phyloP scores from a whole-genome alignment of 2,113 vertebrate genomes.

The Ammospiza nelsoni region DNA sequence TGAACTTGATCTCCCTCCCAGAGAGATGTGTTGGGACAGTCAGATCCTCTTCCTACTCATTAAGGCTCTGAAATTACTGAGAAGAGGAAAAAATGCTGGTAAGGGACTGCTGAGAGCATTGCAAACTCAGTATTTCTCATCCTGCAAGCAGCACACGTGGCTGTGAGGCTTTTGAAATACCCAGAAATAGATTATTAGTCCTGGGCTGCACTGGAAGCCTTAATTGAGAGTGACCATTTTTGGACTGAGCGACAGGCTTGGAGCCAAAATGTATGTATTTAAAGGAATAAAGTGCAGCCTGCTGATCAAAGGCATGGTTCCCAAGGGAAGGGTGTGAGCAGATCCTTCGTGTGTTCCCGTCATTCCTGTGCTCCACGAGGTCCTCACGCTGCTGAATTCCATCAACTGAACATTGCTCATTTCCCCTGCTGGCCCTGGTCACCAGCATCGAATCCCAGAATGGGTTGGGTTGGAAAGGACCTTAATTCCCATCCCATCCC shows the following conservation, averaged over 20 bases:
- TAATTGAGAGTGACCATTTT: background rate
- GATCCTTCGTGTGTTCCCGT: background rate
- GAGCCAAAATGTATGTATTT: slow-evolving; percentile 24
- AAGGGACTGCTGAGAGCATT: background rate
- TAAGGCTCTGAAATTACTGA: background rate
- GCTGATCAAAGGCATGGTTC: background rate
- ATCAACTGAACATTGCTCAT: fast-evolving
- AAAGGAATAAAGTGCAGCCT: background rate
- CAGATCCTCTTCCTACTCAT: background rate
- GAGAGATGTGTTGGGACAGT: background rate
- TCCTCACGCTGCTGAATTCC: fast-evolving
- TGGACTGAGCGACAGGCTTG: background rate
- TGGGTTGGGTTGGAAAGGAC: background rate
- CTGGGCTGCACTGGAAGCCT: background rate
- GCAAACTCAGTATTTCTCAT: background rate
- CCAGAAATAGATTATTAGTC: background rate
- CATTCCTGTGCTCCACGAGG: background rate
- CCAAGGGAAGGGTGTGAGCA: background rate
- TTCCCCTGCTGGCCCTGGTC: background rate
- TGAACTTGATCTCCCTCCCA: background rate
- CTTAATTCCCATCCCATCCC: background rate
- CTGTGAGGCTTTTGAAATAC: background rate
- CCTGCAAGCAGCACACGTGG: background rate
- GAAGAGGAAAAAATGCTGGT: background rate
- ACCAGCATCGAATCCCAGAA: background rate